Percentiles rank a stretch among this genome's conserved stretches.
These are phyloP conservation scores for Condylura cristata DNA, from an alignment of 2,113 vertebrate genomes.

Conservation along the genomic window DNA sequence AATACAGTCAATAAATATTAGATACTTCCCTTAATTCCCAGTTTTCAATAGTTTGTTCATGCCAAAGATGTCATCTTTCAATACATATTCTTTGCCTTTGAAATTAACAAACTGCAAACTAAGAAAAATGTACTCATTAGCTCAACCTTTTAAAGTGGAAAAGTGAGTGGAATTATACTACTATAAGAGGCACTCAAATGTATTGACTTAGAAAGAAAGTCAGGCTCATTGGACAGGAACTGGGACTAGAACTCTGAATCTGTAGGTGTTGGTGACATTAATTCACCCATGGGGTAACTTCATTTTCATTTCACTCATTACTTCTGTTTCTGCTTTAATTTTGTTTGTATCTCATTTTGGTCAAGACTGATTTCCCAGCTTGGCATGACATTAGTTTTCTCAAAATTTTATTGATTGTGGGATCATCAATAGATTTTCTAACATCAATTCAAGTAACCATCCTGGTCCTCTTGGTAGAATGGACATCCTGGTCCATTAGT, in stretches of 20 bases:
- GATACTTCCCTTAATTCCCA: background rate
- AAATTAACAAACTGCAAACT: background rate
- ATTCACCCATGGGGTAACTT: background rate
- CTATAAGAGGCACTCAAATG: background rate
- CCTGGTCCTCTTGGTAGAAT: background rate
- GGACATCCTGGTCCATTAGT: background rate
- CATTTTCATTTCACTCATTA: background rate
- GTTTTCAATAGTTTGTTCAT: background rate
- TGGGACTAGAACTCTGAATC: no score
- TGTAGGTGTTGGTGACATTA: no score
- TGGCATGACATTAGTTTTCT: background rate
- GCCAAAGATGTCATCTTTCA: background rate
- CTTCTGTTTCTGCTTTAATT: background rate
- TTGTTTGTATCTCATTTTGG: background rate
- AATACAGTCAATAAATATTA: background rate
- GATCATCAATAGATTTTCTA: background rate
- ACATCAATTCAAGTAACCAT: background rate
- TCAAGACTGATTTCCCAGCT: background rate
- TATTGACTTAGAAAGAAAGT: background rate
- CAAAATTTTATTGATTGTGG: background rate
- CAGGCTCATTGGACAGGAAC: background rate
- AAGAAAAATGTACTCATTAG: background rate
- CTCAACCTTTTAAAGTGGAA: background rate
- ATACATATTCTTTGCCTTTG: background rate
- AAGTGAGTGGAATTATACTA: background rate